Evolutionary conservation across 2,113 vertebrate genomes (phyloP).

Genomic region (Hypocryptadius cinnamomeus): DNA sequence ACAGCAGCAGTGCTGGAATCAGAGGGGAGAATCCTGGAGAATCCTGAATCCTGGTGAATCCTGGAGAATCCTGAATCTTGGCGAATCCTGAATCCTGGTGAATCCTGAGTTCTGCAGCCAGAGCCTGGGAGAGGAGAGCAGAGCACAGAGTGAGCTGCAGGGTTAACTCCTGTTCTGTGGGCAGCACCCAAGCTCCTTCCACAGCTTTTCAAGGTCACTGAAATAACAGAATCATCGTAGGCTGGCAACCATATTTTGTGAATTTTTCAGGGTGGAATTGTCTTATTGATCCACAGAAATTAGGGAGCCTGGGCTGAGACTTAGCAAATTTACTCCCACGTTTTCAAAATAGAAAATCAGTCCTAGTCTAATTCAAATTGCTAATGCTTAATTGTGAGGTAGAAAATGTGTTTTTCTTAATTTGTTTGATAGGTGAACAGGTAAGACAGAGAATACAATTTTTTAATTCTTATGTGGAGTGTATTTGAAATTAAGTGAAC

Average conservation of each 20-base stretch:
- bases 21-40: not conserved
- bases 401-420: not conserved
- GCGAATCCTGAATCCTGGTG: too few species aligned
- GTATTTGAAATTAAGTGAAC: conserved; percentile 4
- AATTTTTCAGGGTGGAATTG: not conserved
- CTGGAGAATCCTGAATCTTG: not conserved
- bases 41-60: not conserved
- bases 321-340: not conserved
- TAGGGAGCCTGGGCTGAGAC: not conserved
- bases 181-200: not conserved
- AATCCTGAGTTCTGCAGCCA: not conserved
- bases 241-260: not conserved
- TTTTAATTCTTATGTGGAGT: not conserved
- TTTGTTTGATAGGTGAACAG: not conserved
- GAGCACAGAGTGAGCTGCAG: not conserved
- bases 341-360: not conserved
- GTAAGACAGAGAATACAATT: not conserved
- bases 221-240: not conserved
- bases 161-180: not conserved
- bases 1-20: not conserved
- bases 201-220: not conserved
- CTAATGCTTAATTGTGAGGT: not conserved
- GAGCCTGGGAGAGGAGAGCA: not conserved
- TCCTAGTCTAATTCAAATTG: not conserved
- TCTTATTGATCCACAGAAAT: not conserved